Base-by-base conservation (phyloP, 2,888 invertebrate genomes). In the Syritta pipiens region DNA sequence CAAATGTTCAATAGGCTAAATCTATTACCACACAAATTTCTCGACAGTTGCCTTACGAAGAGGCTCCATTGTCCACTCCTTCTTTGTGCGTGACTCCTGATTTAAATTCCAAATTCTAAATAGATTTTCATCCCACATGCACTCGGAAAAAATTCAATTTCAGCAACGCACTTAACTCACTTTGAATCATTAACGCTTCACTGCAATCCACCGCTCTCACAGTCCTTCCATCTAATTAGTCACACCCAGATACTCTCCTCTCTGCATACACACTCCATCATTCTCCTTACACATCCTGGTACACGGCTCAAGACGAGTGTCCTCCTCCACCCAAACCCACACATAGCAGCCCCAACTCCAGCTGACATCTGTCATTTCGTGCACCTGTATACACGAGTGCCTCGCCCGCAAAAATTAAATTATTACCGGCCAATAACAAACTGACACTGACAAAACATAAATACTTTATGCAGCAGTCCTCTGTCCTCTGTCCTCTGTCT, bases 371-470 rank as follows among this genome's bases (percentile, higher is more conserved):
- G 62, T 63, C 62, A 72, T 72, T 63, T n/a, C 48, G 19, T 63
- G 63, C 72, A 72, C 72, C 72, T 72, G 72, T 72, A 49, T 32
- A 28, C 62, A 53, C n/a, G 17, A 40, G 62, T 62, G 71, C 28
- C 55, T 49, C 55, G 48, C 53, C 48, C 40, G 55, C 55, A 51
- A 53, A 74, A 59, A 74, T 65, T 44, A 59, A 74, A 65, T 74
- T 74, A 72, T 72, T 72, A 42, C 72, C 72, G 20, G 10, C 63
- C 63, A 72, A 72, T 57, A 72, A 65, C 46, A 59, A 65, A 74
- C 65, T 74, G 74, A 74, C 65, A 65, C 65, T 53, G 57, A 60
- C 74, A 44, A 74, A 74, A 74, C 74, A 74, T 74, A 74, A 74
- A 74, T 74, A 74, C 59, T 74, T 74, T 63, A 37, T 51, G 59